Conservation (phyloP, 2,888 invertebrate species). For the Tetheella fluctuosa region DNA sequence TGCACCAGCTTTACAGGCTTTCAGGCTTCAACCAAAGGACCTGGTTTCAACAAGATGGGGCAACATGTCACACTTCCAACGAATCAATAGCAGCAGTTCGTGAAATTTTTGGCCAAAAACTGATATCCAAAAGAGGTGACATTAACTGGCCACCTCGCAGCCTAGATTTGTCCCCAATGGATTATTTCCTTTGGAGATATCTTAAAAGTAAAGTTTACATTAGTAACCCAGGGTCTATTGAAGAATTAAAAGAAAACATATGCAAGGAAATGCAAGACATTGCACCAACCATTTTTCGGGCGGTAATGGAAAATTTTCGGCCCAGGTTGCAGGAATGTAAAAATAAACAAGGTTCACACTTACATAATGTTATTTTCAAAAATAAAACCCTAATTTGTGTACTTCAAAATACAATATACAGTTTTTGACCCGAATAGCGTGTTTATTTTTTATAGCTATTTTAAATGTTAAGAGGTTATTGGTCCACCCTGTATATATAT, state of each 20-base stretch:
- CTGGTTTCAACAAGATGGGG: conserved; percentile 26
- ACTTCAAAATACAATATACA: no score
- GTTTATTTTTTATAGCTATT: no score
- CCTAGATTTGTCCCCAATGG: conserved; percentile 27
- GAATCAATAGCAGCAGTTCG: conserved; percentile 10
- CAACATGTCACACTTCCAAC: conserved; percentile 20
- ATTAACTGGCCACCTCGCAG: conserved; percentile 31
- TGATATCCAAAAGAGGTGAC: conserved; percentile 28
- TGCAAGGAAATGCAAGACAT: conserved; percentile 22
- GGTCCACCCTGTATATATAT: no score
- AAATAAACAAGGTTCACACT: conserved; percentile 21
- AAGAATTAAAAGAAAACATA: conserved; percentile 27
- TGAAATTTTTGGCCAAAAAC: conserved; percentile 20
- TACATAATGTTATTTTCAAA: conserved; percentile 24
- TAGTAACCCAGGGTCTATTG: conserved; percentile 21
- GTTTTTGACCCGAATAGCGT: no score
- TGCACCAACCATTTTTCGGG: conserved; percentile 18
- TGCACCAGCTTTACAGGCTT: conserved; percentile 19
- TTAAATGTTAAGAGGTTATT: no score
- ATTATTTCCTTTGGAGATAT: conserved; percentile 14
- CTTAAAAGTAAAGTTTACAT: conserved; percentile 27
- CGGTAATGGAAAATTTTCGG: conserved; percentile 27
- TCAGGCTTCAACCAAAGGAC: conserved; percentile 19
- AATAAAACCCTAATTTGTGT: conserved; percentile 13
- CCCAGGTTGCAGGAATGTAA: conserved; percentile 22